A percentile compares a stretch with the other conserved stretches of the same genome.
Evolutionary conservation across 2,797 vertebrate genomes (phyloP).

Genomic region (Glossophaga mutica): DNA sequence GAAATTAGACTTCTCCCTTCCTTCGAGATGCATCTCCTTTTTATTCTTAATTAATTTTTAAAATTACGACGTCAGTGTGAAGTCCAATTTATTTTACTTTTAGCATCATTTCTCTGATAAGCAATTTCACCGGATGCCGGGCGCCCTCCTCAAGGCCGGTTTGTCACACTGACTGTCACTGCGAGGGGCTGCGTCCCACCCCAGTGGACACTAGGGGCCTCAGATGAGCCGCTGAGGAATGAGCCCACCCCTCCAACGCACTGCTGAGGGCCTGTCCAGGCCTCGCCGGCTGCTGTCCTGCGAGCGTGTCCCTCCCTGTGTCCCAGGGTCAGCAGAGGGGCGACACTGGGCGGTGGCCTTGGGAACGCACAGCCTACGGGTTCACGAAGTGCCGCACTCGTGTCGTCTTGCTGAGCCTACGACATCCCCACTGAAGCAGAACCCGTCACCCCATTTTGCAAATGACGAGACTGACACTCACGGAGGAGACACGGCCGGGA

Average conservation of each 20-base stretch:
- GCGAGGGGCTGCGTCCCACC: not conserved
- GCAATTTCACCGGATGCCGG: conserved; percentile 77
- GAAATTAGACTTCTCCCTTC: conserved; percentile 80
- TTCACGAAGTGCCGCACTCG: fast-evolving
- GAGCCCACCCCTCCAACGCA: fast-evolving
- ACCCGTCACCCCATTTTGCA: not conserved
- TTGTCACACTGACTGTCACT: conserved; percentile 73
- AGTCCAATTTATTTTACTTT: conserved; percentile 81
- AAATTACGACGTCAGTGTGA: conserved; percentile 77
- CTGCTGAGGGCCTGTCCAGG: not conserved
- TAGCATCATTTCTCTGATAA: conserved; percentile 82
- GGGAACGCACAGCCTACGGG: fast-evolving
- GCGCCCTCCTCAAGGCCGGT: conserved; percentile 60
- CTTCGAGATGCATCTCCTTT: conserved; percentile 83
- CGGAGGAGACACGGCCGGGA: not conserved
- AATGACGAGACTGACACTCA: not conserved
- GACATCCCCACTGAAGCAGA: not conserved
- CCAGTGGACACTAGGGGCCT: not conserved
- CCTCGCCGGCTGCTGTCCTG: not conserved
- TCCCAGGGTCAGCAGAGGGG: fast-evolving
- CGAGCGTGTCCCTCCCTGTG: not conserved
- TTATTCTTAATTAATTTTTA: conserved; percentile 85
- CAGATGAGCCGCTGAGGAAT: fast-evolving
- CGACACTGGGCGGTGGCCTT: fast-evolving
- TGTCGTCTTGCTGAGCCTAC: no score